These are phyloP conservation scores for Harpagoxenus sublaevis DNA, from an alignment of 2,888 invertebrate genomes.

Conservation along the genomic window DNA sequence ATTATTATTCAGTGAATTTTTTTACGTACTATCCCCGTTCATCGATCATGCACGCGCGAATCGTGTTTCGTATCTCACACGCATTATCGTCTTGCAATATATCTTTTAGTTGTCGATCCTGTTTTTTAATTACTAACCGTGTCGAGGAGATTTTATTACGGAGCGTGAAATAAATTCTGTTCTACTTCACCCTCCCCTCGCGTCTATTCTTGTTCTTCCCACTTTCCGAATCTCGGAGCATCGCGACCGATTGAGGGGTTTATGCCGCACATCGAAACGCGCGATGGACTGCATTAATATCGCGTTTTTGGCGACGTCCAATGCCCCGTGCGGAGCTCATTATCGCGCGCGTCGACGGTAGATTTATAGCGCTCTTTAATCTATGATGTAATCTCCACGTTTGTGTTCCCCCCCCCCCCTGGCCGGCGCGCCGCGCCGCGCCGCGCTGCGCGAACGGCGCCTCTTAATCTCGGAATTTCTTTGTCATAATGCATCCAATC, in stretches of 20 bases:
- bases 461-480: conserved; percentile 76
- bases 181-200: not conserved
- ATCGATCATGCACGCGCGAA: conserved; percentile 22
- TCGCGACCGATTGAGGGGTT: conserved; percentile 67
- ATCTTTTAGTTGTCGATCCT: conserved; percentile 18
- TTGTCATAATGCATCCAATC: conserved; percentile 78
- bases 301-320: conserved; percentile 74
- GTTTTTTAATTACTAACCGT: not conserved
- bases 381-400: conserved; percentile 75
- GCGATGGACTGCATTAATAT: conserved; percentile 75
- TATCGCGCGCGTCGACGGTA: conserved; percentile 71
- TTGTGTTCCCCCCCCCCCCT: conserved; percentile 58
- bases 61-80: conserved; percentile 14
- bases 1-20: conserved; percentile 43
- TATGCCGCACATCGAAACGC: conserved; percentile 68
- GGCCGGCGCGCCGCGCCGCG: not conserved
- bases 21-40: conserved; percentile 16
- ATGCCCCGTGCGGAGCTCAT: conserved; percentile 73
- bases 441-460: conserved; percentile 58
- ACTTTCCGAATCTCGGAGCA: conserved; percentile 7
- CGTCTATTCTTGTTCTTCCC: not conserved
- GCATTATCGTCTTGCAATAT: not conserved
- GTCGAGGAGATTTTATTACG: conserved; percentile 24
- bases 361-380: conserved; percentile 75
- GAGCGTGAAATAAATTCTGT: not conserved